Conservation (phyloP, 2,888 invertebrate genomes). For the Leptopterna dolabrata region DNA sequence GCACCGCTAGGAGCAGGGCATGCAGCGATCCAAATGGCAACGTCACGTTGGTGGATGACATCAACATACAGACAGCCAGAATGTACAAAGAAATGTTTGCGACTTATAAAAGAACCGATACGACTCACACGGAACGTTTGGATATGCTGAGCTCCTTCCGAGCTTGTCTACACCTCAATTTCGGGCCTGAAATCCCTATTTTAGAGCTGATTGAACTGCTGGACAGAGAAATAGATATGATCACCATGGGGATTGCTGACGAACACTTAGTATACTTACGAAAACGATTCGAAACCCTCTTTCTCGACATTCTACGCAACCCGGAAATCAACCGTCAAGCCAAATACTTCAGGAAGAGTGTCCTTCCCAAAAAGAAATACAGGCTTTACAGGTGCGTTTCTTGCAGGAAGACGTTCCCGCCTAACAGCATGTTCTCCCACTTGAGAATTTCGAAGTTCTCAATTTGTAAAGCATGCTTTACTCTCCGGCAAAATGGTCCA, state of each 20-base stretch:
- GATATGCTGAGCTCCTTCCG: slow-evolving; percentile 12
- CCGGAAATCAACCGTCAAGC: slow-evolving; percentile 73
- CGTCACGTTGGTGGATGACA: slow-evolving; percentile 81
- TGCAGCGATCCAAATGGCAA: slow-evolving; percentile 81
- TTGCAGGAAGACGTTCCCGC: slow-evolving; percentile 76
- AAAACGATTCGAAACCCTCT: slow-evolving; percentile 48
- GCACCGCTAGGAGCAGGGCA: slow-evolving; percentile 78
- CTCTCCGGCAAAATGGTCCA: slow-evolving; percentile 73
- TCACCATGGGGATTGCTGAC: slow-evolving; percentile 34
- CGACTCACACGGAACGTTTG: slow-evolving; percentile 66
- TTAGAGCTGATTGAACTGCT: slow-evolving; percentile 66
- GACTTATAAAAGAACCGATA: slow-evolving; percentile 65
- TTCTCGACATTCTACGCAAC: slow-evolving; percentile 71
- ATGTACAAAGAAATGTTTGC: slow-evolving; percentile 80
- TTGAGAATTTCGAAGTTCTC: slow-evolving; percentile 73
- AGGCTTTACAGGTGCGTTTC: slow-evolving; percentile 69
- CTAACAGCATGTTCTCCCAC: slow-evolving; percentile 73
- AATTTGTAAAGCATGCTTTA: slow-evolving; percentile 75
- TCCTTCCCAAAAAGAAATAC: not conserved
- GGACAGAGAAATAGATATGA: slow-evolving; percentile 43
- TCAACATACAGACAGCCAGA: slow-evolving; percentile 82
- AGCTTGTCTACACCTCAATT: slow-evolving; percentile 10
- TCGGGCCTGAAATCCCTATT: slow-evolving; percentile 10
- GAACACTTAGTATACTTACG: slow-evolving; percentile 22
- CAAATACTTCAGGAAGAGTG: slow-evolving; percentile 66